Percentiles rank a stretch among this genome's conserved stretches.
Conservation (phyloP, 2,888 invertebrate species). For the Cryptus armator region DNA sequence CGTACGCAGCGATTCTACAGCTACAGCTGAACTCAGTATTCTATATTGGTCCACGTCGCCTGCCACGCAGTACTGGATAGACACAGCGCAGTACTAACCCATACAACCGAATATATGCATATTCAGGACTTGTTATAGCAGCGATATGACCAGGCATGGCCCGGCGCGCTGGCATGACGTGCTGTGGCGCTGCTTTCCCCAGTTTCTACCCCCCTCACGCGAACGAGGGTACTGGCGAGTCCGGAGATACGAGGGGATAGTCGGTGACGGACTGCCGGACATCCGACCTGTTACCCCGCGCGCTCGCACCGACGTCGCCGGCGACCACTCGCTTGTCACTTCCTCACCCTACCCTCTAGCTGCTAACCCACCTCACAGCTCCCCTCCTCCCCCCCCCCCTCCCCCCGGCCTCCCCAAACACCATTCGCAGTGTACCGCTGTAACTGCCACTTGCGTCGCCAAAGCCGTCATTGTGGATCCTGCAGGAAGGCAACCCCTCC, state of each 20-base stretch:
- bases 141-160: conserved; percentile 77
- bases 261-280: conserved; percentile 84
- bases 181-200: conserved; percentile 60
- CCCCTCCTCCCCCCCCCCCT: background rate
- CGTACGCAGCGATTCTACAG: conserved; percentile 40
- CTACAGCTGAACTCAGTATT: conserved; percentile 42
- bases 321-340: conserved; percentile 62
- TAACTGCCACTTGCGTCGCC: background rate
- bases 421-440: conserved; percentile 72
- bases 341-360: conserved; percentile 59
- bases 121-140: conserved; percentile 83
- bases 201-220: conserved; percentile 56
- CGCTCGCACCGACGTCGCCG: conserved; percentile 61
- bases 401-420: conserved; percentile 66
- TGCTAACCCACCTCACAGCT: conserved; percentile 61
- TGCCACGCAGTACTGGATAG: conserved; percentile 41
- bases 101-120: conserved; percentile 80
- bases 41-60: conserved; percentile 42
- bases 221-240: conserved; percentile 76
- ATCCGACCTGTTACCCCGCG: conserved; percentile 84
- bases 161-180: conserved; percentile 65
- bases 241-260: conserved; percentile 82
- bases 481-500: background rate
- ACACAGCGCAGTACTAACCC: conserved; percentile 47
- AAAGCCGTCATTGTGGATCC: conserved; percentile 30